Percentiles rank a stretch among this genome's conserved stretches.
Evolutionary conservation across 2,113 vertebrate species (phyloP).

Genomic region (Festucalex cinctus): DNA sequence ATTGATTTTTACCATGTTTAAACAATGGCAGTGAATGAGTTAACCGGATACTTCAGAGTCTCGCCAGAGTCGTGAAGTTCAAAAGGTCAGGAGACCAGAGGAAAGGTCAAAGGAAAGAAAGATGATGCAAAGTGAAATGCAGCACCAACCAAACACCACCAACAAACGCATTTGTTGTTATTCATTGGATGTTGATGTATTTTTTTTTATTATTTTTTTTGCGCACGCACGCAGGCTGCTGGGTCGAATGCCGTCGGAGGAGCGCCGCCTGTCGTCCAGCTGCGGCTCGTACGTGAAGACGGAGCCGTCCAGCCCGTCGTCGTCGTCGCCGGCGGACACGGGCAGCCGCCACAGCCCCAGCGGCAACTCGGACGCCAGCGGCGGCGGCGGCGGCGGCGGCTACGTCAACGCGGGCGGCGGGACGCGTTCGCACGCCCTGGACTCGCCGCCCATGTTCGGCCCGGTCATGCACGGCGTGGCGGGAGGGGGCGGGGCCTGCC

Average conservation of each 20-base stretch:
- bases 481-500: constrained; percentile 76
- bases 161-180: no score
- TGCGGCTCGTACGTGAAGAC: constrained; percentile 96
- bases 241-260: constrained; percentile 90
- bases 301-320: constrained; percentile 89
- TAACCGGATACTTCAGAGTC: no score
- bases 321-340: constrained; percentile 83
- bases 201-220: background rate
- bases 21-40: no score
- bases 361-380: constrained; percentile 87
- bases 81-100: no score
- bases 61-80: no score
- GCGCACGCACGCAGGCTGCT: constrained; percentile 76
- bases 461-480: constrained; percentile 73
- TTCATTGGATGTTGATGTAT: background rate
- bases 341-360: constrained; percentile 94
- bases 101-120: no score
- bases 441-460: constrained; percentile 90
- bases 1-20: no score
- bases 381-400: constrained; percentile 82
- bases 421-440: constrained; percentile 80
- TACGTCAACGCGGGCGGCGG: constrained; percentile 80
- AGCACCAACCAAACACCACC: no score
- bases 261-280: constrained; percentile 87
- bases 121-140: no score